Evolutionary conservation across 2,888 invertebrate species (phyloP).

Genomic region (Ctena decussata): DNA sequence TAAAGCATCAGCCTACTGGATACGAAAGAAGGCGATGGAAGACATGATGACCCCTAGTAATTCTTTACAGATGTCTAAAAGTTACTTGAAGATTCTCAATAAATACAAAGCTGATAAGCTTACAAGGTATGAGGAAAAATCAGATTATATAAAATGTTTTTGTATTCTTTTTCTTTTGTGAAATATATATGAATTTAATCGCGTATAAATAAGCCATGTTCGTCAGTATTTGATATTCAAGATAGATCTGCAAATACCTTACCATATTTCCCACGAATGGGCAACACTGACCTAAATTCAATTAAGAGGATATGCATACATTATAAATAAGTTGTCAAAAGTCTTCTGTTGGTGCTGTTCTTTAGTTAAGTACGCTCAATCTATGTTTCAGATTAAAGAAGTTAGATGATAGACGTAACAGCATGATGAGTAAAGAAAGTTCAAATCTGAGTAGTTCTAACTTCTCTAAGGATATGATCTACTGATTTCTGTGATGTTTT

Average conservation of each 20-base stretch:
- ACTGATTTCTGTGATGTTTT: not conserved
- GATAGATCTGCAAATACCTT: no score
- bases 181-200: no score
- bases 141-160: no score
- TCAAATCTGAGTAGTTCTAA: not conserved
- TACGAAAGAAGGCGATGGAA: constrained; percentile 73
- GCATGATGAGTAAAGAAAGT: not conserved
- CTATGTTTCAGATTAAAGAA: constrained; percentile 8
- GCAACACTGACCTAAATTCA: no score
- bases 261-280: no score
- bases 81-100: constrained; percentile 61
- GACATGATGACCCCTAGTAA: constrained; percentile 52
- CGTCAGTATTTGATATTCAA: no score
- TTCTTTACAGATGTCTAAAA: constrained; percentile 50
- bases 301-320: no score
- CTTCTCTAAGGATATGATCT: not conserved
- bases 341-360: no score
- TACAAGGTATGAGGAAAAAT: constrained; percentile 57
- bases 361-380: no score
- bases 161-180: no score
- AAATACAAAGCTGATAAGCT: constrained; percentile 57
- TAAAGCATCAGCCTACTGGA: constrained; percentile 74
- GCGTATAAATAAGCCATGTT: no score
- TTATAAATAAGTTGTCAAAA: no score
- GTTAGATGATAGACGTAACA: not conserved